Base-by-base conservation (phyloP, 2,888 invertebrate genomes). In the Erebia aethiops region DNA sequence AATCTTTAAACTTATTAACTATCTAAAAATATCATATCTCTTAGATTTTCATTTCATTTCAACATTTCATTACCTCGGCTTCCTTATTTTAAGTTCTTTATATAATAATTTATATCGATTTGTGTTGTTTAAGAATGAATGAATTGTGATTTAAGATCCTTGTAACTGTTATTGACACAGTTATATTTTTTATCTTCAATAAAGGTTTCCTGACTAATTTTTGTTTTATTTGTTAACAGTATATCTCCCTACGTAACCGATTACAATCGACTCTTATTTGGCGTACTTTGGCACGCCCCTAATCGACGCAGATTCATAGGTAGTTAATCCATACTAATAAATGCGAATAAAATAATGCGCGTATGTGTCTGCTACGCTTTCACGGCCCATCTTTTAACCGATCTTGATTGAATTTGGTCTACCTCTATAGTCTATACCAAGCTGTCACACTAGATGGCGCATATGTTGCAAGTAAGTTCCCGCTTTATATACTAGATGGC, bases 21-120 rank as follows among this genome's bases (percentile, higher is more conserved):
- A n/a, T 35, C 26, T 73, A 60, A 2, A 41, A 64, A n/a, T 70
- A 54, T 43, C 65, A 60, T 66, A 52, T 18, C 11, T 46, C 46
- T 62, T 14, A 13, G 13, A 1, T 21, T 13, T 13, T 18, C 14
- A 18, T 52, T 41, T 74, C 56, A 16, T 70, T 70, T 73, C 72
- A 73, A 77, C 90, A 88, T 91, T 92, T 90, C 76, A 88, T 89
- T 83, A 82, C 91, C 91, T 92, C 91, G 78, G 88, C 90, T 90
- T 90, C 85, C 80, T 86, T 87, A 82, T 86, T 87, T 84, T 84
- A 83, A 80, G 81, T 72, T 77, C 80, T 84, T 85, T 75, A 81
- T 81, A 74, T 76, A 80, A 74, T 76, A 80, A 76, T 81, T 77
- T 82, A 74, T 81, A 71, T 72, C 66, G 16, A 49, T 66, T 61